Conservation (phyloP, 2,113 vertebrate species). For the Phyllostomus discolor region DNA sequence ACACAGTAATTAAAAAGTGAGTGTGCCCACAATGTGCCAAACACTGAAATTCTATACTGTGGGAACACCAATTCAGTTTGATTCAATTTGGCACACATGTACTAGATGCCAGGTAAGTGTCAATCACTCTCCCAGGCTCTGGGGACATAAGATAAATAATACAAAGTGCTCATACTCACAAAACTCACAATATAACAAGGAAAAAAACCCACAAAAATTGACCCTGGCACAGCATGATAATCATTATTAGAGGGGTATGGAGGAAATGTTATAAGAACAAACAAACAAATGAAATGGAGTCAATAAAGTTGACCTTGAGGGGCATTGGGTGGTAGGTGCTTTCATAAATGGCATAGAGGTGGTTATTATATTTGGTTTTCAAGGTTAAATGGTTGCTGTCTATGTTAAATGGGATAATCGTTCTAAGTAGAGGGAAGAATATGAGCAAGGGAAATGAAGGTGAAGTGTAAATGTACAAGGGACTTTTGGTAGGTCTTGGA, state of each 20-base stretch:
- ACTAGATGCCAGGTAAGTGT: neutral
- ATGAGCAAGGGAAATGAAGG: neutral
- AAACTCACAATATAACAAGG: neutral
- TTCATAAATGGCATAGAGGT: neutral
- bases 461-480: neutral
- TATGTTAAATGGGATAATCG: neutral
- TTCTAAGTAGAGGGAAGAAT: neutral
- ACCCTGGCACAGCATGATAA: neutral
- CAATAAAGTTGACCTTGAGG: neutral
- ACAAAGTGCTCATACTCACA: neutral
- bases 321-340: neutral
- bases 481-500: neutral
- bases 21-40: neutral
- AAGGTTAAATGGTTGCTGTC: neutral
- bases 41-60: neutral
- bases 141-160: neutral
- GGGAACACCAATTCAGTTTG: neutral
- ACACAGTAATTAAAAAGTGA: constrained; percentile 13
- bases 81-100: neutral
- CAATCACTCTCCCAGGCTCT: neutral
- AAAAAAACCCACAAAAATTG: neutral
- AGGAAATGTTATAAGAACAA: neutral
- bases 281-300: neutral
- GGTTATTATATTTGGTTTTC: neutral
- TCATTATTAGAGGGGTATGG: neutral